phyloP scores from a whole-genome alignment of 2,797 vertebrate species.

The Chromis chromis region DNA sequence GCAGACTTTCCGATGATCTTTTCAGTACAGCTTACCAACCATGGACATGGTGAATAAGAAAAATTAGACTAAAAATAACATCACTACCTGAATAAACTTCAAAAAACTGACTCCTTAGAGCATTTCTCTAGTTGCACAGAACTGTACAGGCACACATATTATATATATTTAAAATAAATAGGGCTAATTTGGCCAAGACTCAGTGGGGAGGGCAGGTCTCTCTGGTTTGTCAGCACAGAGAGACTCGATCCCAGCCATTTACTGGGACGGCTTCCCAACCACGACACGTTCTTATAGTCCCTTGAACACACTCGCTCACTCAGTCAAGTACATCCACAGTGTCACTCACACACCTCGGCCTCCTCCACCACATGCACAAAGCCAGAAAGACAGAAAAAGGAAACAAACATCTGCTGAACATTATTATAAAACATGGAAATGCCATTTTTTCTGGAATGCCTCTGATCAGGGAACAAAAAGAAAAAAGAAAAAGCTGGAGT shows the following conservation, averaged over 20 bases:
- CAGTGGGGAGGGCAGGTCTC: slow-evolving; percentile 62
- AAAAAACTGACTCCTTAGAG: slow-evolving; percentile 80
- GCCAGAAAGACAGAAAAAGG: slow-evolving; percentile 63
- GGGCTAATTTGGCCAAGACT: slow-evolving; percentile 80
- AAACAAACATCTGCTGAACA: slow-evolving; percentile 64
- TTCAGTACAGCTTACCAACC: slow-evolving; percentile 79
- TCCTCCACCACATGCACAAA: slow-evolving; percentile 75
- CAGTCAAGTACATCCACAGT: slow-evolving; percentile 44
- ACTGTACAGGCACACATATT: slow-evolving; percentile 88
- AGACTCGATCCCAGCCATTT: slow-evolving; percentile 51
- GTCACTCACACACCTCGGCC: slow-evolving; percentile 54
- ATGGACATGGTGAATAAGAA: slow-evolving; percentile 71
- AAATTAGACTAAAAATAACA: slow-evolving; percentile 73
- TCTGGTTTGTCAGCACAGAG: slow-evolving; percentile 57
- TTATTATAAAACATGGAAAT: slow-evolving; percentile 82
- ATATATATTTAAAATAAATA: slow-evolving; percentile 89
- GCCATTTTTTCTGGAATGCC: slow-evolving; percentile 79
- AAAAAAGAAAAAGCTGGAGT: slow-evolving; percentile 34
- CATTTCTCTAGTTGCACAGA: slow-evolving; percentile 82
- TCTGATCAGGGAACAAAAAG: slow-evolving; percentile 58
- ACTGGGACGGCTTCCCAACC: slow-evolving; percentile 47
- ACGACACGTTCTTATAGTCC: slow-evolving; percentile 63
- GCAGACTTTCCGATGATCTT: slow-evolving; percentile 65
- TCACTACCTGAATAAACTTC: slow-evolving; percentile 82
- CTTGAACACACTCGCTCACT: slow-evolving; percentile 47